phyloP scores from a whole-genome alignment of 2,888 invertebrate species.

The Isoperla grammatica region DNA sequence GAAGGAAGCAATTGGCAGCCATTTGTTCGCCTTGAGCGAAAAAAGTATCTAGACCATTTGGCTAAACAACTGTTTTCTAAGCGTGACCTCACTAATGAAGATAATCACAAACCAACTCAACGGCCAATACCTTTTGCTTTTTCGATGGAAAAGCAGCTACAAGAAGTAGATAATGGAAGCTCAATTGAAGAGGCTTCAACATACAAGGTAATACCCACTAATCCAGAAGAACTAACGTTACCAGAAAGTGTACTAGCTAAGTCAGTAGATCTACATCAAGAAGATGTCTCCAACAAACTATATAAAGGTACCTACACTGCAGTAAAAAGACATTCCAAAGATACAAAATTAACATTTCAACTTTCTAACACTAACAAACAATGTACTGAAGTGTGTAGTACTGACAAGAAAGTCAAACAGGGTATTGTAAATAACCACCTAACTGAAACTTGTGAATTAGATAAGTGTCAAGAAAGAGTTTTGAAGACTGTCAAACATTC shows the following conservation, averaged over 20 bases:
- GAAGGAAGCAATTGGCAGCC: constrained; percentile 22
- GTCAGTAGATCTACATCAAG: too few relatives aligned
- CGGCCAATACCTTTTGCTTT: too few relatives aligned
- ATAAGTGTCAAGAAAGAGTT: not conserved
- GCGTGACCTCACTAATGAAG: too few relatives aligned
- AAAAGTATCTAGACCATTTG: constrained; percentile 19
- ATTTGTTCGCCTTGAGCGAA: constrained; percentile 23
- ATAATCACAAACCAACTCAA: too few relatives aligned
- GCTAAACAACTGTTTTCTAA: constrained; percentile 1
- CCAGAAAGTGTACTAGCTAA: too few relatives aligned
- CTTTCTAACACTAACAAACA: not conserved
- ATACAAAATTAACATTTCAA: constrained; percentile 21
- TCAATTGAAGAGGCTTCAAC: too few relatives aligned
- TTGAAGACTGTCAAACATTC: not conserved
- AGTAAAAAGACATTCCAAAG: constrained; percentile 23
- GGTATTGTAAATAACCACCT: not conserved
- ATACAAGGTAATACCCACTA: too few relatives aligned
- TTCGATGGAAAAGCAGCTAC: too few relatives aligned
- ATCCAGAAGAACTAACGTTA: too few relatives aligned
- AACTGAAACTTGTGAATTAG: not conserved
- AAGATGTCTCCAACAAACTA: too few relatives aligned
- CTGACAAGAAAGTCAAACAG: constrained; percentile 3
- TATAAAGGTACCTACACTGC: not conserved
- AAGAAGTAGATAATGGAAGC: too few relatives aligned
- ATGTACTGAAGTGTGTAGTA: not conserved